Base-by-base conservation (phyloP, 2,888 invertebrate genomes). In the Aelia acuminata region DNA sequence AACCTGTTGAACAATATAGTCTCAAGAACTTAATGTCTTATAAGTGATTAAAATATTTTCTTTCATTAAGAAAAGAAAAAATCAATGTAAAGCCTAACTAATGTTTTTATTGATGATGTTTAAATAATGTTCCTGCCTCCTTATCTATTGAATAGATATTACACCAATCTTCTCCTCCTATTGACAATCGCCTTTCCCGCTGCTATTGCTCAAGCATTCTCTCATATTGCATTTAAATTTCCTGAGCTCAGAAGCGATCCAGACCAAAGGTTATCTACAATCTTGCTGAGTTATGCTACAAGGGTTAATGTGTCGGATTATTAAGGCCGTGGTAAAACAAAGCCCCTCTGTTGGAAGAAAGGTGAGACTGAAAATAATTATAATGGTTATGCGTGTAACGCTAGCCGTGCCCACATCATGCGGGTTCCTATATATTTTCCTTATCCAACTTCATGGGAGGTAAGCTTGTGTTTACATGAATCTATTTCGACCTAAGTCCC, bases 371-470 rank as follows among this genome's bases (percentile, higher is more conserved):
- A 43, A 80, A 47, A 80, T 80, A 80, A 80, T 80, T 80, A 80
- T 80, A 80, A 80, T 80, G 39, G 4, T 47, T n/a, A 80, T 43
- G 43, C 80, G 43, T 80, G 80, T 80, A 80, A 80, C n/a, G 43
- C 43, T 80, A 80, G 80, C 80, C 80, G 80, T 11, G 20, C 43
- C 80, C 39, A 43, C 80, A 80, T 47, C 43, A 80, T 80, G 80
- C 80, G 80, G 80, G 80, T 43, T 43, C 80, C 80, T 80, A 80
- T 80, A 43, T 80, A 80, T 80, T 39, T 47, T 43, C 80, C 80
- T 43, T 80, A 47, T 47, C 80, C 80, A 43, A n/a, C 80, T 80
- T 47, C 80, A 80, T 80, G 80, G 80, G 80, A 80, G 80, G 80
- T 80, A 80, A n/a, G 80, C 43, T 22, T 80, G n/a, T 80, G 80